Base-by-base conservation (phyloP, 2,113 vertebrate genomes). In the Hiodon alosoides region DNA sequence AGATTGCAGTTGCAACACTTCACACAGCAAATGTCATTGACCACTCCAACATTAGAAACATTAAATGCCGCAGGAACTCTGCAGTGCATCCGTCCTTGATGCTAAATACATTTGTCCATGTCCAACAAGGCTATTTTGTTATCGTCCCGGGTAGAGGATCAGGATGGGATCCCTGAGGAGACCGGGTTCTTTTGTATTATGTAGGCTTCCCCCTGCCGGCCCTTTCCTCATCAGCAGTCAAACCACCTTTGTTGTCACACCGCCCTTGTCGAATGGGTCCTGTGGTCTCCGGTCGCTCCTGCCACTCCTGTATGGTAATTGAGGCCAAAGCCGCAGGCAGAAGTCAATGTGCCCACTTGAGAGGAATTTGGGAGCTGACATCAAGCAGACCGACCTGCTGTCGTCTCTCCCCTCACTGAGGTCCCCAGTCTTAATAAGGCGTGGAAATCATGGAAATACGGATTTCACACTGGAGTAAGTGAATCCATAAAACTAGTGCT, bases 111-210 rank as follows among this genome's bases (percentile, higher is more conserved):
- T 31, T 31, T 31, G 31, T 31, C 31, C 31, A 31, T 31, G 2
- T 31, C 0, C 31, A 31, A 31, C 31, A 31, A 31, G 31, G 31
- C 31, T 31, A 31, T 31, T 31, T 31, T 31, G 31, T 31, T 31
- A 31, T 31, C 31, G 31, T 31, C 31, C 31, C 31, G 31, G 31
- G 31, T 31, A 31, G 31, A 31, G 31, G 31, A 31, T 31, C 31
- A 31, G 31, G 31, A 31, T 11, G 3, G 3, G 53, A 58, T 76
- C 72, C 74, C 79, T 57, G 67, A 67, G 60, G 75, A 74, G 31
- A 76, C 79, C 72, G 76, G 58, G 73, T 79, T 77, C 77, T 71
- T 76, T 61, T 77, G 54, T 51, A 77, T 78, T 72, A 79, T 65
- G 76, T 71, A 59, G 14, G 72, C 57, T 82, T 16, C 16, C 58